Conservation (phyloP, 2,888 invertebrate genomes). For the Melanchra persicariae region DNA sequence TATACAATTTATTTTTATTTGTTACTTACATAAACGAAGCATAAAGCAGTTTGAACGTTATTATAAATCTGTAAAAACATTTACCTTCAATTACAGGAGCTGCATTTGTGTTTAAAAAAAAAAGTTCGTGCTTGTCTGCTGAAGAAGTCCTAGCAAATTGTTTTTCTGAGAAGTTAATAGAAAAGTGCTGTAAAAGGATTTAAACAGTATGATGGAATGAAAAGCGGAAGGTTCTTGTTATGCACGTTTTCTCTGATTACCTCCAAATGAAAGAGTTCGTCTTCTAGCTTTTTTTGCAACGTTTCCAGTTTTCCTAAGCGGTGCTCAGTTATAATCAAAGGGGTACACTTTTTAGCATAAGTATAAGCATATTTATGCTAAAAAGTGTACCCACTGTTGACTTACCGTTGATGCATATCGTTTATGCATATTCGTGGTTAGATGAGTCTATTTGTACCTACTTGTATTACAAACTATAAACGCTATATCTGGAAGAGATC, state of each 20-base stretch:
- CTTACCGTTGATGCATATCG: no score
- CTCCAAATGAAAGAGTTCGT: slow-evolving; percentile 19
- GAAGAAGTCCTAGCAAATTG: slow-evolving; percentile 32
- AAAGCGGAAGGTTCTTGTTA: slow-evolving; percentile 21
- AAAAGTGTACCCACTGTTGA: no score
- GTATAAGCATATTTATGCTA: no score
- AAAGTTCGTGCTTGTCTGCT: slow-evolving; percentile 9
- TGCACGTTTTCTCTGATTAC: slow-evolving; percentile 31
- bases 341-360: slow-evolving; percentile 4
- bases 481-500: no score
- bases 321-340: slow-evolving; percentile 4
- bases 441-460: no score
- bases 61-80: slow-evolving; percentile 1
- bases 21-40: neutral
- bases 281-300: slow-evolving; percentile 3
- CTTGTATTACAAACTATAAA: no score
- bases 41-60: no score
- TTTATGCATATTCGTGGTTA: no score
- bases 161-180: slow-evolving; percentile 38
- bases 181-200: slow-evolving; percentile 2
- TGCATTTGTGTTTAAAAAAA: slow-evolving; percentile 27
- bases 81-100: slow-evolving; percentile 1
- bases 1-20: neutral
- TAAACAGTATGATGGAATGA: slow-evolving; percentile 13
- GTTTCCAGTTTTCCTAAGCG: slow-evolving; percentile 2